Conservation (phyloP, 2,888 invertebrate species). For the Apamea crenata region DNA sequence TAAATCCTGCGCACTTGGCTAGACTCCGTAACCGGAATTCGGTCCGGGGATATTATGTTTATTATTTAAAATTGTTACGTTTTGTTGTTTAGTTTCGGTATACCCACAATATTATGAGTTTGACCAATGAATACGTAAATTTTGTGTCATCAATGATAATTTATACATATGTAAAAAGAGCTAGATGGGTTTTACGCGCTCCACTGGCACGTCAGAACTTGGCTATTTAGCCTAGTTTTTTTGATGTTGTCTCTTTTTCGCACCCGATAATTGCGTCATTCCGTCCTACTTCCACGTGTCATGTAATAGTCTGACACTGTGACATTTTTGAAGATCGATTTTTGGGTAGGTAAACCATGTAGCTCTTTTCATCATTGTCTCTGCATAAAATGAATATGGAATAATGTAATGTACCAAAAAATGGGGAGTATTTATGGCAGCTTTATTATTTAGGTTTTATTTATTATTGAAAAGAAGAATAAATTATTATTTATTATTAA, state of each 20-base stretch:
- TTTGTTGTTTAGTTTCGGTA: neutral
- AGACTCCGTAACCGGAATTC: too few relatives aligned
- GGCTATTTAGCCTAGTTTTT: too few relatives aligned
- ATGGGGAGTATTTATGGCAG: slow-evolving; percentile 17
- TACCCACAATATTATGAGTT: neutral
- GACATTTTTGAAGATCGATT: neutral
- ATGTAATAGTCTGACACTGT: too few relatives aligned
- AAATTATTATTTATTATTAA: slow-evolving; percentile 39
- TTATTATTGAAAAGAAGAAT: slow-evolving; percentile 31
- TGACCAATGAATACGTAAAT: slow-evolving; percentile 1
- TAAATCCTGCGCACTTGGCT: neutral
- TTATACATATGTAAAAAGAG: neutral
- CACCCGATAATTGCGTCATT: neutral
- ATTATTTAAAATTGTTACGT: slow-evolving; percentile 26
- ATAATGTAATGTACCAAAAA: slow-evolving; percentile 36
- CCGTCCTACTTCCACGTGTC: neutral
- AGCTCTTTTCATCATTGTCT: neutral
- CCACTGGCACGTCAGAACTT: neutral
- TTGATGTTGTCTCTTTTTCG: neutral
- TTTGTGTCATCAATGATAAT: neutral
- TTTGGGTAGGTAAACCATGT: neutral
- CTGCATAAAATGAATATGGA: neutral
- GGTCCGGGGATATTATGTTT: neutral
- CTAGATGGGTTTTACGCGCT: neutral
- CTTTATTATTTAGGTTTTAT: slow-evolving; percentile 36